Base-by-base conservation (phyloP, 1,140 invertebrate species). In the Lasaia peninsularis region DNA sequence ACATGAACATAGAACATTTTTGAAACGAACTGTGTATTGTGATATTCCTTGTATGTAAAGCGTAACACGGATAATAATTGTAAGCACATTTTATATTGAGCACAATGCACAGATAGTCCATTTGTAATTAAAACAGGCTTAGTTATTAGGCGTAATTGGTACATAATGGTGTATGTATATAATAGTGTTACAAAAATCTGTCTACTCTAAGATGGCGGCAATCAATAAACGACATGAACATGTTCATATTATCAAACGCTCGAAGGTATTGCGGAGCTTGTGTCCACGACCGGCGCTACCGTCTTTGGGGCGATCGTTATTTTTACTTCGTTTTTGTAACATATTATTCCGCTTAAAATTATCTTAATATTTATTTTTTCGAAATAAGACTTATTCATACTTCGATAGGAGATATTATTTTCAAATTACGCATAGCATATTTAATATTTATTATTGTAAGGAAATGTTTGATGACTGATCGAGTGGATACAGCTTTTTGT, bases 361-460 rank as follows among this genome's bases (percentile, higher is more conserved):
- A 85, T 72, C 74, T 76, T 84, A 81, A 71, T 86, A 81, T 86
- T 86, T 81, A 81, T 81, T 81, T 77, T 72, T 73, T 76, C 63
- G 71, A 70, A 63, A 71, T 81, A 73, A 81, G 70, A 69, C 69
- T 76, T 75, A 72, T 75, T 75, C 63, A 68, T 71, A 67, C 65
- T 60, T 75, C 62, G 50, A 60, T 75, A 69, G 65, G 63, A 65
- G 59, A 71, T 69, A 63, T 67, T 75, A 70, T 71, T 73, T 75
- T 75, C 64, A 64, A 69, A 67, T 64, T 69, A 58, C 67, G 66
- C 65, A 69, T 71, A 69, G 70, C 66, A 69, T 75, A 73, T 65
- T 71, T 69, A 63, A 65, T 69, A 72, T 73, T 67, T 67, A 58
- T 61, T 63, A 62, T 50, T 60, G 28, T 65, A 65, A 65, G 62